These are phyloP conservation scores for Alligator mississippiensis DNA, from an alignment of 2,113 vertebrate genomes.

Conservation along the genomic window DNA sequence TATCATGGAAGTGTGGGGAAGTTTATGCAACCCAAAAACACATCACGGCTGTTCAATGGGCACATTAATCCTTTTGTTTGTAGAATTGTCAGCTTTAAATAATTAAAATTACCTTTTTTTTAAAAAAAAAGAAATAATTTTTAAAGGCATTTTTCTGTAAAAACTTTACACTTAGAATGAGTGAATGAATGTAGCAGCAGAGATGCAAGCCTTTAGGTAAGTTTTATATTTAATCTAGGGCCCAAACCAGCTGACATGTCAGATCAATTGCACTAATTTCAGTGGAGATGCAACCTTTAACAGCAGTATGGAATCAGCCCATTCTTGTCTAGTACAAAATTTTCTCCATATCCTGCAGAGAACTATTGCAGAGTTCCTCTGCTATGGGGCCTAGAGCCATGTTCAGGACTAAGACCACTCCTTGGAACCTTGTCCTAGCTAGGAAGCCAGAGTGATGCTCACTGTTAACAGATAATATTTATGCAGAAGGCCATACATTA, in stretches of 20 bases:
- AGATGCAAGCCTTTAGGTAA: not conserved
- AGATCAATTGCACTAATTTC: not conserved
- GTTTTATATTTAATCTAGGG: not conserved
- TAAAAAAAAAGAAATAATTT: not conserved
- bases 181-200: not conserved
- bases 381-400: not conserved
- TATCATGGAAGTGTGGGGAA: not conserved
- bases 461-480: fast-evolving
- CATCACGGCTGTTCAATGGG: fast-evolving
- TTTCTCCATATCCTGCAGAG: fast-evolving
- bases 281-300: not conserved
- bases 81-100: not conserved
- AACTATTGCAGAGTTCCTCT: not conserved
- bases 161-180: not conserved
- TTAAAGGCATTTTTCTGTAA: not conserved
- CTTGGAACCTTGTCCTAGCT: not conserved
- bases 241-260: not conserved
- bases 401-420: not conserved
- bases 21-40: not conserved
- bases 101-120: not conserved
- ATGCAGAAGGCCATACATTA: not conserved
- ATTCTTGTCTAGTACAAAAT: not conserved
- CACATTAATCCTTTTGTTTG: not conserved
- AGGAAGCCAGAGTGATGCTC: not conserved
- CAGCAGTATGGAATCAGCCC: not conserved